Base-by-base conservation (phyloP, 1,140 invertebrate species). In the Hestina assimilis region DNA sequence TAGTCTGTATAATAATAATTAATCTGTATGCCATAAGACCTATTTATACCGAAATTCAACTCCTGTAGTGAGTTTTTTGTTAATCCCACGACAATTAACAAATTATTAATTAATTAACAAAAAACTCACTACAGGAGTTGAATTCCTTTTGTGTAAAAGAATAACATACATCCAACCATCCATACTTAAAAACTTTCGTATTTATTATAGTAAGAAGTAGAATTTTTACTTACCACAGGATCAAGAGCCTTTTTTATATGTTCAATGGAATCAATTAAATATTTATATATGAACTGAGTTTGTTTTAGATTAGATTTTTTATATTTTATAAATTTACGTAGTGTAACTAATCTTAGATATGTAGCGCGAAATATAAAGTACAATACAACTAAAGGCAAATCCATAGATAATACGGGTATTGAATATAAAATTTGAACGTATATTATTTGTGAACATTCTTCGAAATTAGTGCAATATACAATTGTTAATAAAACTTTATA, bases 341-440 rank as follows among this genome's bases (percentile, higher is more conserved):
- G 17, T 7, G 28, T 21, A 21, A 31, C 28, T 12, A 48, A 14
- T 31, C 19, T 14, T 23, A 21, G n/a, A 23, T 48, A 48, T 3
- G 20, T 11, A 35, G 46, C 28, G 35, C 23, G 23, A 23, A 48
- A 24, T 7, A 35, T 15, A 8, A 21, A 48, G 12, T 21, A 35
- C 33, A 20, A 23, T 20, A 48, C 4, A 35, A 48, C 14, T 9
- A 11, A 1, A 35, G 20, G 20, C 14, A 54, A 12, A 1, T 8
- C 20, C 11, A 50, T 28, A n/a, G 20, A 56, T 40, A 31, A 40
- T 23, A 35, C 4, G 29, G 19, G 9, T 47, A 47, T 56, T 12
- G 12, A 29, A 26, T 17, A 31, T 21, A 29, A 21, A 2, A 3
- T 6, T 26, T 11, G 23, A 21, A 15, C 26, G 12, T 8, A 7